A percentile compares a stretch with the other conserved stretches of the same genome.
phyloP scores from a whole-genome alignment of 2,113 vertebrate species.

The Menura novaehollandiae region DNA sequence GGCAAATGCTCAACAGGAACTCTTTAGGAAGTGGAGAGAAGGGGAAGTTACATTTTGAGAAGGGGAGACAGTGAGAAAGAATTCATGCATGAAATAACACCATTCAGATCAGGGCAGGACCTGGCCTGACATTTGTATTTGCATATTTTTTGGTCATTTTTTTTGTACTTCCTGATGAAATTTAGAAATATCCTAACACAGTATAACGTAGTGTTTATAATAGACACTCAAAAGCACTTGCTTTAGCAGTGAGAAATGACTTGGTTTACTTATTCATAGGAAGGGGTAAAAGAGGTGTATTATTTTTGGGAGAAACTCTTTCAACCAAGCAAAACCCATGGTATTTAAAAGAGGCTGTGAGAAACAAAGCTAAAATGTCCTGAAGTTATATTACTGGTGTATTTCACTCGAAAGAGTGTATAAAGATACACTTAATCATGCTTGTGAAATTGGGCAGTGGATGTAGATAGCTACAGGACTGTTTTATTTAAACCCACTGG shows the following conservation, averaged over 20 bases:
- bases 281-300: background rate
- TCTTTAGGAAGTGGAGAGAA: background rate
- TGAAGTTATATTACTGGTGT: constrained; percentile 4
- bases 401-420: background rate
- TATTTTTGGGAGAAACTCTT: constrained; percentile 14
- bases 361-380: constrained; percentile 32
- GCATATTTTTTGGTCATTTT: background rate
- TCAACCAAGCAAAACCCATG: background rate
- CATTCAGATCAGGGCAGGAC: background rate
- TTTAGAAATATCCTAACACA: background rate
- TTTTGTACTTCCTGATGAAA: constrained; percentile 11
- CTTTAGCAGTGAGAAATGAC: background rate
- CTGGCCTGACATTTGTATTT: background rate
- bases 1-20: background rate
- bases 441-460: background rate
- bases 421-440: background rate
- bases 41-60: background rate
- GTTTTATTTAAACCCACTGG: constrained; percentile 1
- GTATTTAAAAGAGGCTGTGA: background rate
- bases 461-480: background rate
- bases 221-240: background rate
- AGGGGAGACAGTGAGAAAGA: background rate
- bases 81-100: background rate
- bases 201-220: background rate
- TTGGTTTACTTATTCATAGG: background rate